Evolutionary conservation across 2,888 invertebrate species (phyloP), one percentile per base, ranked within the genome.

Genomic region (Bellardia bayeri): DNA sequence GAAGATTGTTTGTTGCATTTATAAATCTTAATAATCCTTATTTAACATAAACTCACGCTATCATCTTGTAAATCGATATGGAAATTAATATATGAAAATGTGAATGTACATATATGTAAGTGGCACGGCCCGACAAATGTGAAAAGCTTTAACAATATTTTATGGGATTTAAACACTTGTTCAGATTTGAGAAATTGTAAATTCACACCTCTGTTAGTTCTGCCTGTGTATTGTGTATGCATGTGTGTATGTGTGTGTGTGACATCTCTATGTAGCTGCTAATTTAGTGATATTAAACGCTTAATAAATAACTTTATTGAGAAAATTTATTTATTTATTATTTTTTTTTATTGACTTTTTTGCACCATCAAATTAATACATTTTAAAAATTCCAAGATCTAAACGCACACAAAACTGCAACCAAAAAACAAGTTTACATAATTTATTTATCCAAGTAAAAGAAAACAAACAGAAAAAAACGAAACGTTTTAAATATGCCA

Each of bases 11-110:
- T 76, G 64, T 58, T 63, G 71, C 63, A 68, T 40, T 68, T 58
- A 11, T 54, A 82, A 76, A 61, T 68, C 82, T 76, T 68, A 82
- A 82, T 82, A 30, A 75, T 82, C 61, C 75, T 69, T 82, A 54
- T 82, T 82, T 68, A 51, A 40, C 68, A 40, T 42, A 51, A 40
- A 63, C 69, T 71, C 82, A 76, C 69, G 76, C 76, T 63, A 76
- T 61, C 51, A 33, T 30, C 61, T 42, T 76, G 76, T 54, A 76
- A 83, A 83, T 75, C 75, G 75, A 75, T 75, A 66, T 68, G 63
- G 45, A 40, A 71, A 42, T 45, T 5, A 11, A 51, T 3, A 23
- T 58, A 30, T 6, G 14, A 51, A 51, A 51, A n/a, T 23, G 23
- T 23, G 23, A 23, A 23, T 23, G 23, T 23, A 23, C n/a, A n/a